Evolutionary conservation across 2,113 vertebrate genomes (phyloP).

Genomic region (Myiozetetes cayanensis): DNA sequence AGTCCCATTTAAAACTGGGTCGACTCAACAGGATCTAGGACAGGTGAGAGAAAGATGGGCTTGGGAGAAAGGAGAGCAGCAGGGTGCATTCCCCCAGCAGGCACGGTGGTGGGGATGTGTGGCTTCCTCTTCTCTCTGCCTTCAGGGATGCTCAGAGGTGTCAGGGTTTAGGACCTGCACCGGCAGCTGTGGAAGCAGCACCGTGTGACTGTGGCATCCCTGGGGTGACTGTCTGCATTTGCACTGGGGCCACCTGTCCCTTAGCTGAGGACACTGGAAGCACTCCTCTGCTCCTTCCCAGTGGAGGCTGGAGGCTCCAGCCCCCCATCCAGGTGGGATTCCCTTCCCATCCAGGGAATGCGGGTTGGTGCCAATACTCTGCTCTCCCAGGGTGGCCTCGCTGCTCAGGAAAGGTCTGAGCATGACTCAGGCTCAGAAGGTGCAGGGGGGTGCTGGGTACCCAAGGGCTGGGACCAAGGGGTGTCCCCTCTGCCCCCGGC

Average conservation of each 20-base stretch:
- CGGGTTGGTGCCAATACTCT: neutral
- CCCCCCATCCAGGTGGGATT: neutral
- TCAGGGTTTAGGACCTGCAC: neutral
- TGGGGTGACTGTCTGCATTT: neutral
- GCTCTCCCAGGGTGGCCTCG: neutral
- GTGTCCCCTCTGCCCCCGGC: neutral
- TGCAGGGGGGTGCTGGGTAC: neutral
- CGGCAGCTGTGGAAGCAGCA: neutral
- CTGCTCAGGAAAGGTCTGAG: neutral
- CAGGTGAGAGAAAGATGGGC: neutral
- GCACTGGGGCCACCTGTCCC: too few relatives aligned
- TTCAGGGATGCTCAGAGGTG: neutral
- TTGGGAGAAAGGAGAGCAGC: neutral
- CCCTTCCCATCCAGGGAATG: neutral
- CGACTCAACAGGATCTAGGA: neutral
- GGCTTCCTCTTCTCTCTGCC: neutral
- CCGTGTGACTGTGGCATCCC: rapidly evolving
- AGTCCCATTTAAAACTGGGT: conserved; percentile 36
- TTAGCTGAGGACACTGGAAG: neutral
- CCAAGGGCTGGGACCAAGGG: neutral
- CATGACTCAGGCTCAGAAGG: neutral
- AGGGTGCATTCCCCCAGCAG: neutral
- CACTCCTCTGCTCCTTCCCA: neutral
- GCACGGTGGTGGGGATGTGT: too few relatives aligned
- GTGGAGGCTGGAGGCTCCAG: neutral